These are phyloP conservation scores for Cybosia mesomella DNA, from an alignment of 2,888 invertebrate species.

Conservation along the genomic window DNA sequence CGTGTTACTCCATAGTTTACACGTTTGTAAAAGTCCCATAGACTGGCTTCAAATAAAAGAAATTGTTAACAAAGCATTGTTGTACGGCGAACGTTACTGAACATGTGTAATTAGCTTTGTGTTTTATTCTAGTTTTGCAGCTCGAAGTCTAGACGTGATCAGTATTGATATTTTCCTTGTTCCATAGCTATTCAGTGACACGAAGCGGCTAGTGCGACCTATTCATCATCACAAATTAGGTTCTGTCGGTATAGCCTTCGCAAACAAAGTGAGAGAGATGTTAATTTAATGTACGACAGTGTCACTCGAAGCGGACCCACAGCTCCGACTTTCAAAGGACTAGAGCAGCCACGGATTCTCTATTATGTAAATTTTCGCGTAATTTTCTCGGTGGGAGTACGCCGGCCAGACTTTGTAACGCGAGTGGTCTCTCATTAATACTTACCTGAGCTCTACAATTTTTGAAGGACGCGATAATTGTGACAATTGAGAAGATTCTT, in stretches of 20 bases:
- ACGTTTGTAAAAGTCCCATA: conserved; percentile 51
- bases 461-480: conserved; percentile 62
- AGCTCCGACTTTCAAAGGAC: conserved; percentile 82
- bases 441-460: conserved; percentile 72
- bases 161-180: conserved; percentile 40
- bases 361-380: conserved; percentile 86
- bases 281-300: conserved; percentile 84
- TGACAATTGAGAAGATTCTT: conserved; percentile 21
- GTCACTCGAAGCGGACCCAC: conserved; percentile 78
- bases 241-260: conserved; percentile 67
- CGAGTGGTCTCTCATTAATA: conserved; percentile 79
- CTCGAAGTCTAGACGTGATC: conserved; percentile 15
- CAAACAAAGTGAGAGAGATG: conserved; percentile 83
- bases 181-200: conserved; percentile 39
- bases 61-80: conserved; percentile 20
- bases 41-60: conserved; percentile 32
- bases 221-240: conserved; percentile 75
- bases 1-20: conserved; percentile 64
- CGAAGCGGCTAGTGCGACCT: conserved; percentile 53
- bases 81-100: conserved; percentile 10
- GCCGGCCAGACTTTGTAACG: conserved; percentile 81
- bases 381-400: conserved; percentile 80
- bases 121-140: conserved; percentile 14
- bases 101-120: conserved; percentile 20
- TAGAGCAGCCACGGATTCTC: conserved; percentile 83